Percentiles rank a stretch among this genome's conserved stretches.
Evolutionary conservation across 1,140 invertebrate genomes (phyloP).

Genomic region (Drosophila baimaii): DNA sequence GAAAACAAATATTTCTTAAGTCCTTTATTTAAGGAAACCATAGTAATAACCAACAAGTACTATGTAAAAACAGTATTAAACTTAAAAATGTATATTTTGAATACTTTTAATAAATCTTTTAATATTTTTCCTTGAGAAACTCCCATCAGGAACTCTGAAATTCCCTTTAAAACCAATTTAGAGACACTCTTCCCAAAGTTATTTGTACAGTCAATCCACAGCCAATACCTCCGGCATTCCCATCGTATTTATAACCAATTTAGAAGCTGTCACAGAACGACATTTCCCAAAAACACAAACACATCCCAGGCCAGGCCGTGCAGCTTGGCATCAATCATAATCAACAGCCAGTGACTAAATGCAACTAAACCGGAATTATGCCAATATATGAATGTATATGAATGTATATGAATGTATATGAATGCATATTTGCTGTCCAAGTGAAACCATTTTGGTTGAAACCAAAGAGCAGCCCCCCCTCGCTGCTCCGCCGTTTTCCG

Average conservation of each 20-base stretch:
- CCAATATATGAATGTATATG: slow-evolving; percentile 1
- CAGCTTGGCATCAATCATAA: slow-evolving; percentile 36
- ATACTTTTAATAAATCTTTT: too few species aligned
- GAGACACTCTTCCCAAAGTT: neutral
- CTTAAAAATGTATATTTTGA: too few species aligned
- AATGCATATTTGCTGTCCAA: slow-evolving; percentile 11
- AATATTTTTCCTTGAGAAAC: neutral
- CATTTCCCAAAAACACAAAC: slow-evolving; percentile 10
- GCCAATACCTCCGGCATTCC: neutral
- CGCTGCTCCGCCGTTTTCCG: slow-evolving; percentile 47
- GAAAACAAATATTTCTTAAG: too few species aligned
- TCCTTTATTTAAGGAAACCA: too few species aligned
- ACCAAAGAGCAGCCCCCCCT: neutral
- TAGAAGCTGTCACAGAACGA: slow-evolving; percentile 34
- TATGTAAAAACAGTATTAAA: too few species aligned
- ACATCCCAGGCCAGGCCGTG: neutral
- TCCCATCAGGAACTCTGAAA: neutral
- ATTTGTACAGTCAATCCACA: neutral
- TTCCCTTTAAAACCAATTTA: neutral
- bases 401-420: slow-evolving; percentile 5
- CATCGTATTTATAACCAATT: slow-evolving; percentile 36
- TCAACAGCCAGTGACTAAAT: slow-evolving; percentile 46
- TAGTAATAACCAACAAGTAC: too few species aligned
- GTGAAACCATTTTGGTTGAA: slow-evolving; percentile 32
- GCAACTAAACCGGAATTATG: slow-evolving; percentile 34